These are phyloP conservation scores for Erannis defoliaria DNA, from an alignment of 2,888 invertebrate genomes.

Conservation along the genomic window DNA sequence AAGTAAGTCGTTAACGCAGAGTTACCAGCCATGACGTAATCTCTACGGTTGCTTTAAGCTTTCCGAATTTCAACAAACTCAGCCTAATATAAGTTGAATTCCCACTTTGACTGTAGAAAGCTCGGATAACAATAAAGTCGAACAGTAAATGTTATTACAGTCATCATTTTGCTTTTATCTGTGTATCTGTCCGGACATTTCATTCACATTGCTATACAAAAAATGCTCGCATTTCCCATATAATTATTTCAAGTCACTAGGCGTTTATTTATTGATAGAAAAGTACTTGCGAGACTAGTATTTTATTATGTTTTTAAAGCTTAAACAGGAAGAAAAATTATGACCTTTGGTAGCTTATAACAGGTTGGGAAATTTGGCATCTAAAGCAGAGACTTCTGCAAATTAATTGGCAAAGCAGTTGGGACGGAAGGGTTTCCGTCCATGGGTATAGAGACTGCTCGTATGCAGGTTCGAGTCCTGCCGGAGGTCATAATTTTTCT, in stretches of 20 bases:
- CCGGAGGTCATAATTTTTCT: too few relatives aligned
- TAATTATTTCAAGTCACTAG: neutral
- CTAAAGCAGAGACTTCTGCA: too few relatives aligned
- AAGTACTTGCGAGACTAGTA: neutral
- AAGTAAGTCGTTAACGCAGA: neutral
- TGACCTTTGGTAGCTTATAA: too few relatives aligned
- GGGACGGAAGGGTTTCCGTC: too few relatives aligned
- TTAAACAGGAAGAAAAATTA: too few relatives aligned
- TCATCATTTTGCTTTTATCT: conserved; percentile 28
- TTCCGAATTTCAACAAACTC: conserved; percentile 34
- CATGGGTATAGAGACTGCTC: too few relatives aligned
- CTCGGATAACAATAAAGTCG: conserved; percentile 32
- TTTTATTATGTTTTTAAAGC: too few relatives aligned
- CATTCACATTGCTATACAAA: conserved; percentile 7
- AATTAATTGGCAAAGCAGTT: too few relatives aligned
- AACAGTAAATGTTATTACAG: conserved; percentile 29
- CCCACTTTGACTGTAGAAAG: conserved; percentile 31
- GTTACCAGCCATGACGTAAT: conserved; percentile 41
- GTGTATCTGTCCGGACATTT: conserved; percentile 8
- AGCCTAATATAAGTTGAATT: conserved; percentile 31
- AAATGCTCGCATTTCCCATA: conserved; percentile 5
- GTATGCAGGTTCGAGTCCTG: too few relatives aligned
- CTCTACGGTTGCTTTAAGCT: conserved; percentile 43
- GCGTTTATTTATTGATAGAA: neutral
- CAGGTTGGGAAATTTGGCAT: too few relatives aligned